Percentiles rank a stretch among this genome's conserved stretches.
phyloP scores from a whole-genome alignment of 1,140 invertebrate species.

The Epicauta chinensis region DNA sequence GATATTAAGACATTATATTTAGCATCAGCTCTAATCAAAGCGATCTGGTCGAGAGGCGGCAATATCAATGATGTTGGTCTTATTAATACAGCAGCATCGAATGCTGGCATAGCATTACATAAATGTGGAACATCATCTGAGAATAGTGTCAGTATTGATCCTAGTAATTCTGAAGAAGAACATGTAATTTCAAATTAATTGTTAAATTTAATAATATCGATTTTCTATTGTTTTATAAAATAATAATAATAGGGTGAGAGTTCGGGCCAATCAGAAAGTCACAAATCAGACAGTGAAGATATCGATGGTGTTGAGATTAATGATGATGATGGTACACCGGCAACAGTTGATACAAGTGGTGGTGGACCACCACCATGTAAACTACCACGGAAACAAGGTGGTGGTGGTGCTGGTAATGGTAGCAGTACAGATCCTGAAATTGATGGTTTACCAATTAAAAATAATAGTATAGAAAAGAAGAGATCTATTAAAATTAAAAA shows the following conservation, averaged over 20 bases:
- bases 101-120: constrained; percentile 47
- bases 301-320: constrained; percentile 43
- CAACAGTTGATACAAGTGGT: constrained; percentile 25
- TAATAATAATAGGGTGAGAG: constrained; percentile 39
- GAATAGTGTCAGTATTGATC: constrained; percentile 68
- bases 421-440: constrained; percentile 38
- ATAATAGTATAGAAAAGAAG: constrained; percentile 13
- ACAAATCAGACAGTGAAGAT: constrained; percentile 44
- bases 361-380: constrained; percentile 48
- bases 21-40: constrained; percentile 81
- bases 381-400: constrained; percentile 40
- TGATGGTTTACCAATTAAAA: constrained; percentile 32
- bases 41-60: constrained; percentile 76
- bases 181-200: constrained; percentile 37
- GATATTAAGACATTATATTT: constrained; percentile 70
- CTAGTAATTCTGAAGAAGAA: constrained; percentile 69
- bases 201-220: background rate
- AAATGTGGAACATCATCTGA: constrained; percentile 57
- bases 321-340: constrained; percentile 34
- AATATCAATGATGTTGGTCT: constrained; percentile 47
- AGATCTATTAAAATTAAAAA: constrained; percentile 27
- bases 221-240: too few relatives aligned
- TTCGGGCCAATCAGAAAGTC: constrained; percentile 44
- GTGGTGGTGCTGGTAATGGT: constrained; percentile 6
- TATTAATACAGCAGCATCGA: constrained; percentile 49